These are phyloP conservation scores for Drosophila algonquin DNA, from an alignment of 2,888 invertebrate species.

Conservation along the genomic window DNA sequence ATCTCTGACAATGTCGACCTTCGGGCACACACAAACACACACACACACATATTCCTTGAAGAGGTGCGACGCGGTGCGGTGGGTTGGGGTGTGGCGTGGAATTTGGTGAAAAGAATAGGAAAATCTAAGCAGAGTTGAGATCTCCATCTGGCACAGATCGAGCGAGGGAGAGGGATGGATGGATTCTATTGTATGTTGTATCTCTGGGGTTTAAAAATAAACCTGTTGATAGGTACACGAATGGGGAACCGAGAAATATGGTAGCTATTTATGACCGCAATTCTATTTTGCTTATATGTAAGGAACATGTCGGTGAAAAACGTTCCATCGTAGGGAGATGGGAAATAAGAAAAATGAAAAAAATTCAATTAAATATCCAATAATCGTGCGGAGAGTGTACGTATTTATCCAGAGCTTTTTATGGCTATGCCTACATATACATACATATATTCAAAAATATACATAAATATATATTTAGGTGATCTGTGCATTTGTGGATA, in stretches of 20 bases:
- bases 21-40: conserved; percentile 9
- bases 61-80: not conserved
- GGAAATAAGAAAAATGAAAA: not conserved
- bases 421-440: not conserved
- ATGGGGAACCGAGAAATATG: conserved; percentile 19
- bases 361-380: conserved; percentile 18
- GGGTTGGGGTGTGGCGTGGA: no score
- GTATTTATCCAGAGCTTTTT: conserved; percentile 28
- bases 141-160: conserved; percentile 16
- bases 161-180: not conserved
- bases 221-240: conserved; percentile 45
- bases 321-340: not conserved
- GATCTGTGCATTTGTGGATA: conserved; percentile 11
- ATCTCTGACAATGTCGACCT: conserved; percentile 37
- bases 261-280: conserved; percentile 23
- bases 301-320: not conserved
- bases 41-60: not conserved
- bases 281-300: conserved; percentile 20
- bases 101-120: not conserved
- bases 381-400: conserved; percentile 4
- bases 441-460: not conserved
- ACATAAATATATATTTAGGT: conserved; percentile 1
- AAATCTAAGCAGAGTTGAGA: conserved; percentile 1
- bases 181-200: conserved; percentile 32
- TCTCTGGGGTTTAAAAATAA: conserved; percentile 39